Evolutionary conservation across 2,113 vertebrate species (phyloP).

Genomic region (Fulmarus glacialis): DNA sequence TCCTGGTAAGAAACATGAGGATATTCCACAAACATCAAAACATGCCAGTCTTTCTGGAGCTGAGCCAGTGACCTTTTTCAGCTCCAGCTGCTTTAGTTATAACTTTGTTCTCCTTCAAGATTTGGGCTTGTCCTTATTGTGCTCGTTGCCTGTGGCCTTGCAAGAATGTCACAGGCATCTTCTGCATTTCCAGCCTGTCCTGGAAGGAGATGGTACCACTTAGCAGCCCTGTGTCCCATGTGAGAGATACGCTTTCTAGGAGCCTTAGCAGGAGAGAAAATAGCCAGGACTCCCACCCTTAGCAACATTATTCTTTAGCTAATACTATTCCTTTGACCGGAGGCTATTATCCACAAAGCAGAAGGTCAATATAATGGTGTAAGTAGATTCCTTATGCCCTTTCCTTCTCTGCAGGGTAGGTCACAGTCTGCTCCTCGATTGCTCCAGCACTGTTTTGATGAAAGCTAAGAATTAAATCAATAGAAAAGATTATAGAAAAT

Average conservation of each 20-base stretch:
- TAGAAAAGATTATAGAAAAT: conserved; percentile 32
- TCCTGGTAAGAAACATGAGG: background rate
- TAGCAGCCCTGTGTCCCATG: background rate
- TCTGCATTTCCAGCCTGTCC: background rate
- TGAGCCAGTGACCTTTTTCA: conserved; percentile 2
- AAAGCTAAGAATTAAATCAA: conserved; percentile 6
- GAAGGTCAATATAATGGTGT: background rate
- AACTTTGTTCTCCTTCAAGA: background rate
- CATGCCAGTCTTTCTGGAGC: background rate
- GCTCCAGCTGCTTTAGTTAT: background rate
- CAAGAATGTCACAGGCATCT: background rate
- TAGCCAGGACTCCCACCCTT: background rate
- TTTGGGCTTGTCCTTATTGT: background rate
- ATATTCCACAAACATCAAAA: conserved; percentile 33
- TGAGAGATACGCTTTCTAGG: background rate
- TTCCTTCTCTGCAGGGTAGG: background rate
- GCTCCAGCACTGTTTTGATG: background rate
- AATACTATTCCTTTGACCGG: background rate
- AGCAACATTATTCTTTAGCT: background rate
- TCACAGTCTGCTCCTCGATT: background rate
- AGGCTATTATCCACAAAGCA: background rate
- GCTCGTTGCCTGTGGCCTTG: background rate
- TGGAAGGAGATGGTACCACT: background rate
- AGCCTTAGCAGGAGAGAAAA: background rate
- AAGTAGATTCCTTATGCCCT: background rate